Evolutionary conservation across 2,797 vertebrate species (phyloP).

Genomic region (Acropternis orthonyx): DNA sequence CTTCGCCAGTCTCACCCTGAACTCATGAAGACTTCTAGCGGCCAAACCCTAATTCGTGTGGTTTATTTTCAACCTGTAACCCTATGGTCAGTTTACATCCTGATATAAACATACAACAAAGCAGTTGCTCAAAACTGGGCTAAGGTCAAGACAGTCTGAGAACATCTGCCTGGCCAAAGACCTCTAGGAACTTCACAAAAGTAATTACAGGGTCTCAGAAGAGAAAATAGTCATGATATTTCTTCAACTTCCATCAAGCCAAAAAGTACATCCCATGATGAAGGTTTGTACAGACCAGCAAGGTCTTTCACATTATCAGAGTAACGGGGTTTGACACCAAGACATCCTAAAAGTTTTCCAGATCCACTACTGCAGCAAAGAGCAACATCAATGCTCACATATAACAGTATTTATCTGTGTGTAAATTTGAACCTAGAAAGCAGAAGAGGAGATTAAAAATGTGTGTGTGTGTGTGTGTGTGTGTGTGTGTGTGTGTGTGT

Average conservation of each 20-base stretch:
- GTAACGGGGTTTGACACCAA: neutral
- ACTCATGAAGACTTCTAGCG: neutral
- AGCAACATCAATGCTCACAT: rapidly evolving
- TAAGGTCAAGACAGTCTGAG: neutral
- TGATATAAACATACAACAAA: neutral
- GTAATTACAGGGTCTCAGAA: neutral
- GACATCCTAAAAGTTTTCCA: neutral
- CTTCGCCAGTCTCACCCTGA: neutral
- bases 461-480: no score
- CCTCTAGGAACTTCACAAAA: neutral
- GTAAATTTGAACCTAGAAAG: neutral
- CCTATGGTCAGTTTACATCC: neutral
- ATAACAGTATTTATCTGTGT: neutral
- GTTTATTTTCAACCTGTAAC: neutral
- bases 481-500: no score
- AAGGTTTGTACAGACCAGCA: neutral
- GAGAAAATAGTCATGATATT: neutral
- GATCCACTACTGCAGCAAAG: neutral
- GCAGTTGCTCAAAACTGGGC: neutral
- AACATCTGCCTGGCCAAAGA: neutral
- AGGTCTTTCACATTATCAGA: neutral
- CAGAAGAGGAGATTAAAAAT: neutral
- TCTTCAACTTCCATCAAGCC: neutral
- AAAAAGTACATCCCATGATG: neutral
- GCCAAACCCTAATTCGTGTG: neutral